These are phyloP conservation scores for Drosophila eohydei DNA, from an alignment of 2,888 invertebrate species.

Conservation along the genomic window DNA sequence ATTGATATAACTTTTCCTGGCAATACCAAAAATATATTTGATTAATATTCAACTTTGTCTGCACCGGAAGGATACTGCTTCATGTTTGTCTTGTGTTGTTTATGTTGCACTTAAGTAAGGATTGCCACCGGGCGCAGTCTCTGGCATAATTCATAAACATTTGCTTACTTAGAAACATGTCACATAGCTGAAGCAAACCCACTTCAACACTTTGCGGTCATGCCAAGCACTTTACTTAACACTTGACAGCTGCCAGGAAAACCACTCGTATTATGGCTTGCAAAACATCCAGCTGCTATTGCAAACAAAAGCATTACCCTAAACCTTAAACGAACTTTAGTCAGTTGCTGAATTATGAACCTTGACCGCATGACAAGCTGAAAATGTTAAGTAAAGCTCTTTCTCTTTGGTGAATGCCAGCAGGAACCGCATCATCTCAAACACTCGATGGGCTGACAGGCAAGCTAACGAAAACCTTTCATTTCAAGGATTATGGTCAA, in stretches of 20 bases:
- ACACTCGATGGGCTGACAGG: conserved; percentile 1
- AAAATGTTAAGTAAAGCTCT: conserved; percentile 57
- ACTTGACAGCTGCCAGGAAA: conserved; percentile 51
- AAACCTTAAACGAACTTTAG: conserved; percentile 21
- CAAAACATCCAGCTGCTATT: neutral
- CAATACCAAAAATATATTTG: neutral
- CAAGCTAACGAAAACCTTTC: conserved; percentile 8
- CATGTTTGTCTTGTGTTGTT: neutral
- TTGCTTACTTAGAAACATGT: conserved; percentile 45
- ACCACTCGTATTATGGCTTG: conserved; percentile 9
- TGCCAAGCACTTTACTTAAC: conserved; percentile 44
- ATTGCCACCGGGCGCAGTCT: conserved; percentile 5
- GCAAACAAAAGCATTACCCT: conserved; percentile 35
- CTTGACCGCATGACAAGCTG: conserved; percentile 75
- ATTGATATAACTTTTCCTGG: neutral
- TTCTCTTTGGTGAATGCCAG: conserved; percentile 31
- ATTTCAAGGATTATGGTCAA: conserved; percentile 8
- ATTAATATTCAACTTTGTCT: neutral
- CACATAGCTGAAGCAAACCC: conserved; percentile 39
- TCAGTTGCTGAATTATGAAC: conserved; percentile 65
- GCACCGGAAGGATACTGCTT: neutral
- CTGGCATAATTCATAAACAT: conserved; percentile 46
- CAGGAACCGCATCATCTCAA: conserved; percentile 34
- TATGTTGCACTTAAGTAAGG: conserved; percentile 1
- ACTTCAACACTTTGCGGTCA: conserved; percentile 62